Percentiles rank a stretch among this genome's conserved stretches.
Conservation (phyloP, 2,888 invertebrate species). For the Melanostoma mellinum region DNA sequence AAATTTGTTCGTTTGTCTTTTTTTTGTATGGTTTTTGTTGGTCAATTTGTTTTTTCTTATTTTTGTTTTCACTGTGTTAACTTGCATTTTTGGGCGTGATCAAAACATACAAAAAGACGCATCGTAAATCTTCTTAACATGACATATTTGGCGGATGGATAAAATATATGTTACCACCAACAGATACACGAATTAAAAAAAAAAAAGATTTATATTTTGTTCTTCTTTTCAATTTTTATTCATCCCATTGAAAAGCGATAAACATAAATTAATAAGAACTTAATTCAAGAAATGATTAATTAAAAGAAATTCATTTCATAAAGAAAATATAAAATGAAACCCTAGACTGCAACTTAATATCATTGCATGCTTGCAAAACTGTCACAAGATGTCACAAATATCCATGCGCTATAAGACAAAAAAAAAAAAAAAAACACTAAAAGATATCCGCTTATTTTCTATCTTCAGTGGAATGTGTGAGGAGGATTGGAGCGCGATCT, state of each 20-base stretch:
- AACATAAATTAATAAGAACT: constrained; percentile 33
- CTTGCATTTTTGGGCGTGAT: constrained; percentile 74
- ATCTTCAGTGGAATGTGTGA: constrained; percentile 74
- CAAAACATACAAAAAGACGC: constrained; percentile 72
- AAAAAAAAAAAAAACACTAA: constrained; percentile 27
- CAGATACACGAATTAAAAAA: constrained; percentile 30
- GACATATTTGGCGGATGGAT: constrained; percentile 82
- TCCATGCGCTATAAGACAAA: constrained; percentile 4
- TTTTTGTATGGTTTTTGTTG: constrained; percentile 2
- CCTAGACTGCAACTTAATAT: constrained; percentile 18
- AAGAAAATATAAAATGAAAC: constrained; percentile 19
- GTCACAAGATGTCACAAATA: constrained; percentile 25
- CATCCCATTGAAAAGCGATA: constrained; percentile 24
- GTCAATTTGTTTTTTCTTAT: constrained; percentile 16
- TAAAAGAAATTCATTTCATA: not conserved
- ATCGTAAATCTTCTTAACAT: constrained; percentile 82
- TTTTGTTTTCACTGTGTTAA: constrained; percentile 50
- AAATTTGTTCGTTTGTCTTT: constrained; percentile 33
- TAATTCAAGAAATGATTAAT: constrained; percentile 6
- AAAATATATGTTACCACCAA: constrained; percentile 78
- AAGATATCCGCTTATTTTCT: constrained; percentile 71
- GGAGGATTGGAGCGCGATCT: constrained; percentile 39
- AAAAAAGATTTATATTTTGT: constrained; percentile 10
- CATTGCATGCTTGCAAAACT: constrained; percentile 53
- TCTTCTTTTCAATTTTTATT: constrained; percentile 35